Conservation (phyloP, 2,797 vertebrate species). For the Echiichthys vipera region DNA sequence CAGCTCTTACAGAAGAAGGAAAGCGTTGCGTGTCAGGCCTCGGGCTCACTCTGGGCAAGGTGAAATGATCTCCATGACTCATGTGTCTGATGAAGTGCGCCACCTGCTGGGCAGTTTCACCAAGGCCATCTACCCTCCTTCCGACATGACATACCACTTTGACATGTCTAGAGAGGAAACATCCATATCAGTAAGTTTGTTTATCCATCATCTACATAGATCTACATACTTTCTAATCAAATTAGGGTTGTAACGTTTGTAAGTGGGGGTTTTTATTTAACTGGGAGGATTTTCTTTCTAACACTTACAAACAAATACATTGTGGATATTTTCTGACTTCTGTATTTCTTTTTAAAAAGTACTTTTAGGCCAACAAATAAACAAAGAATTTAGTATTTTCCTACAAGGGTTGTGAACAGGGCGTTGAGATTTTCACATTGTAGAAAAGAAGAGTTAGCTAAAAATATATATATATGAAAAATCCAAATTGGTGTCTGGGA, state of each 20-base stretch:
- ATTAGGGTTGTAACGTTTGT: neutral
- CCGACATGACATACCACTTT: slow-evolving; percentile 36
- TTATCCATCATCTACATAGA: neutral
- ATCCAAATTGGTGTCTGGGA: neutral
- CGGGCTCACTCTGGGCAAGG: neutral
- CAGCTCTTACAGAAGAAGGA: slow-evolving; percentile 52
- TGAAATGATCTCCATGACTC: slow-evolving; percentile 78
- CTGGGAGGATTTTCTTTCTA: neutral
- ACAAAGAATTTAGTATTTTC: neutral
- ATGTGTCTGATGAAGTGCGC: slow-evolving; percentile 89
- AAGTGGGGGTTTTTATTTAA: neutral
- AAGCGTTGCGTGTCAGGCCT: neutral
- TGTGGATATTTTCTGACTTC: neutral
- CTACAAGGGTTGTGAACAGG: neutral
- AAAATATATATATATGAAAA: neutral
- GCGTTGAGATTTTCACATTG: neutral
- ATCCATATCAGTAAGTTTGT: slow-evolving; percentile 65
- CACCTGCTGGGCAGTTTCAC: slow-evolving; percentile 92
- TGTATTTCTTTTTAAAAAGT: neutral
- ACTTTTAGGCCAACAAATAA: neutral
- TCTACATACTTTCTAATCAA: neutral
- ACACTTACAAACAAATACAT: neutral
- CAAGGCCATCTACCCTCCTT: slow-evolving; percentile 83
- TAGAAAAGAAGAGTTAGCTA: neutral
- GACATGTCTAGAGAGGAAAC: slow-evolving; percentile 64